Conservation (phyloP, 1,140 invertebrate species). For the Oryctes rhinoceros region DNA sequence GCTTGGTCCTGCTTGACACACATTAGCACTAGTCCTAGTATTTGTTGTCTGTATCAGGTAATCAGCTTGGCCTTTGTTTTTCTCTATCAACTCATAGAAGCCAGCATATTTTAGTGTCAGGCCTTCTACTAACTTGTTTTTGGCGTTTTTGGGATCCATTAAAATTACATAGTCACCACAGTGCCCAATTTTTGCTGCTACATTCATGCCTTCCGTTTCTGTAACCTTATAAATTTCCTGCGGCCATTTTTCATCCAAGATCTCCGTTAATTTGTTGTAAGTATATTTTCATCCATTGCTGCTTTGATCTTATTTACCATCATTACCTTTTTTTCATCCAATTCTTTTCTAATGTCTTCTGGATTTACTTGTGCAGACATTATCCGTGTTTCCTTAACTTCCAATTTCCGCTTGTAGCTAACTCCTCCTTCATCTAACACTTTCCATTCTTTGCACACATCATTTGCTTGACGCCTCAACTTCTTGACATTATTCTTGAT, state of each 20-base stretch:
- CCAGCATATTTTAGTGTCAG: slow-evolving; percentile 13
- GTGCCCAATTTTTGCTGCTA: background rate
- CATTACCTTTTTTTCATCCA: background rate
- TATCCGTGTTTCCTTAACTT: background rate
- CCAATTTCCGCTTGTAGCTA: background rate
- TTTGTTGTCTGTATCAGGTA: no score
- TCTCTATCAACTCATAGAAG: background rate
- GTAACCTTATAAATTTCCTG: background rate
- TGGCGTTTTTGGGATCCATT: slow-evolving; percentile 8
- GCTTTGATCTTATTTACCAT: slow-evolving; percentile 6
- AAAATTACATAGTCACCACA: background rate
- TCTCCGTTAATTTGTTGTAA: background rate
- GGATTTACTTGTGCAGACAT: background rate
- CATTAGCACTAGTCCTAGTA: no score
- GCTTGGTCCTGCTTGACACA: no score
- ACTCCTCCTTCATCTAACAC: background rate
- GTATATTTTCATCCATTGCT: background rate
- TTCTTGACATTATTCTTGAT: slow-evolving; percentile 17
- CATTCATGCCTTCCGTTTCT: background rate
- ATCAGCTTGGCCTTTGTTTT: no score
- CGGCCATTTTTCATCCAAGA: slow-evolving; percentile 3
- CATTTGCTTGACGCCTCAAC: background rate
- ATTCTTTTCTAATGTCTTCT: background rate
- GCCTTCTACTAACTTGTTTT: background rate
- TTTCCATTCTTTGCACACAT: slow-evolving; percentile 3